These are phyloP conservation scores for Atta colombica DNA, from an alignment of 1,140 invertebrate species.

Conservation along the genomic window DNA sequence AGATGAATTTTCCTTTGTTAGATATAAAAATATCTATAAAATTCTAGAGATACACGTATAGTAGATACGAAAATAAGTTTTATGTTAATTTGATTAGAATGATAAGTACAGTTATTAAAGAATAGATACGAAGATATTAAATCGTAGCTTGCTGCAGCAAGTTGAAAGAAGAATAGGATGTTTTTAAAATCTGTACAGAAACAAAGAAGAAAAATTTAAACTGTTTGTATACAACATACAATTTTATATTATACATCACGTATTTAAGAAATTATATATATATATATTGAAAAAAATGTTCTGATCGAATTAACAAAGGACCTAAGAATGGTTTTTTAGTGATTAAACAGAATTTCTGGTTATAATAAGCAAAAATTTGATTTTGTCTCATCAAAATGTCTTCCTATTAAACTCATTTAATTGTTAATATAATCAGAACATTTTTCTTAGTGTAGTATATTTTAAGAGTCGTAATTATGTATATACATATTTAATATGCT, in stretches of 20 bases:
- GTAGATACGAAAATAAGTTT: slow-evolving; percentile 13
- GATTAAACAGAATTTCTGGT: too few species aligned
- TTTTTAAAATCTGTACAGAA: slow-evolving; percentile 30
- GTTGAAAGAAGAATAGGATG: slow-evolving; percentile 47
- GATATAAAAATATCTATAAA: slow-evolving; percentile 34
- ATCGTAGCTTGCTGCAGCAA: slow-evolving; percentile 37
- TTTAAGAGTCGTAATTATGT: neutral
- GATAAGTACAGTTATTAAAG: neutral
- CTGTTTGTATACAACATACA: neutral
- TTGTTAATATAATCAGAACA: too few species aligned
- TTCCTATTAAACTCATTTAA: too few species aligned
- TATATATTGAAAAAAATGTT: too few species aligned
- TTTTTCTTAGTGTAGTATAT: neutral
- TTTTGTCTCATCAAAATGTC: too few species aligned
- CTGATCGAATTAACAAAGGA: too few species aligned
- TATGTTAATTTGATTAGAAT: neutral
- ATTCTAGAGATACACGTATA: neutral
- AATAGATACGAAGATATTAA: neutral
- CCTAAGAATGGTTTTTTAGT: too few species aligned
- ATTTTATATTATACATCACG: too few species aligned
- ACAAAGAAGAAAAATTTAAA: neutral
- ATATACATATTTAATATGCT: neutral
- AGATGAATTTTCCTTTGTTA: neutral
- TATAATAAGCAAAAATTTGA: too few species aligned
- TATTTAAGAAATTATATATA: neutral